Evolutionary conservation across 2,113 vertebrate species (phyloP).

Genomic region (Colossoma macropomum): DNA sequence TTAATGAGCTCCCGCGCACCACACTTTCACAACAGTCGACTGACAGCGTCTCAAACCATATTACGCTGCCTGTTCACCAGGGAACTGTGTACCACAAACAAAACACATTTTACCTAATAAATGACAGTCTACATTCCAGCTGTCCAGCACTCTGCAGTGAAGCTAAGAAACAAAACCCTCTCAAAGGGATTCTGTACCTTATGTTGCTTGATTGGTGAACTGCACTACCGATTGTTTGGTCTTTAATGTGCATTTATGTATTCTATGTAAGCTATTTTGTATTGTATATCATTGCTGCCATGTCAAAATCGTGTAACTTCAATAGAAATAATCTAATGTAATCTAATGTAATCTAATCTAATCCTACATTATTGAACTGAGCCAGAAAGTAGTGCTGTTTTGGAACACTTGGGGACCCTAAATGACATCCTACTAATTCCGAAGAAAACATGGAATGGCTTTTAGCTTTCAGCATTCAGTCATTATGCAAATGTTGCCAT

Average conservation of each 20-base stretch:
- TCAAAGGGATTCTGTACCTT: neutral
- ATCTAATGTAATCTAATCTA: no score
- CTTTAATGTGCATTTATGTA: neutral
- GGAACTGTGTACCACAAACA: conserved; percentile 2
- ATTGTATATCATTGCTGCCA: neutral
- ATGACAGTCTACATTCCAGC: conserved; percentile 3
- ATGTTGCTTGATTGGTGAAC: neutral
- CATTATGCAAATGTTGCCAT: no score
- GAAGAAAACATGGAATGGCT: no score
- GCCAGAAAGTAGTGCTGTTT: neutral
- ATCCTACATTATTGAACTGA: no score
- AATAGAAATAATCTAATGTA: no score
- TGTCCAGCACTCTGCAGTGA: neutral
- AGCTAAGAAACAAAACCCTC: neutral
- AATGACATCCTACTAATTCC: no score
- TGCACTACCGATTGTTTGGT: neutral
- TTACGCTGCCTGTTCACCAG: conserved; percentile 17
- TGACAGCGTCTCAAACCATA: conserved; percentile 12
- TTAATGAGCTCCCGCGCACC: conserved; percentile 28
- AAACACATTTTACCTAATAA: neutral
- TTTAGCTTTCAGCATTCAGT: no score
- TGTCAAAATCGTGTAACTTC: no score
- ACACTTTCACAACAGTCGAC: conserved; percentile 12
- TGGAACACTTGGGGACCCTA: no score
- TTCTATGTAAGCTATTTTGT: neutral